Conservation (phyloP, 2,888 invertebrate species). For the Drosophila acutilabella region DNA sequence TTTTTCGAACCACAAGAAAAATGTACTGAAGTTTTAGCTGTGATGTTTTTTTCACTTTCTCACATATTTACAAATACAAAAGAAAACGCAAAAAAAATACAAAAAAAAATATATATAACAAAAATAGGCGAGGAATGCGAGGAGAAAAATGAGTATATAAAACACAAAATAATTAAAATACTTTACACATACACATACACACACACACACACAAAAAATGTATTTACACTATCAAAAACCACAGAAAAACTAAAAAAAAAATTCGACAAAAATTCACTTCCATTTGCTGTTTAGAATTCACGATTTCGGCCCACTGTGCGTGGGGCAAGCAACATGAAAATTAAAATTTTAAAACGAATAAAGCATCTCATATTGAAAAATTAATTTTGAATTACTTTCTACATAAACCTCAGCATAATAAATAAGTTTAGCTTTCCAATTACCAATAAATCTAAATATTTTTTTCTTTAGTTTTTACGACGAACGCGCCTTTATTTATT, state of each 20-base stretch:
- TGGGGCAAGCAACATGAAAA: conserved; percentile 4
- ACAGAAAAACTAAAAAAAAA: not conserved
- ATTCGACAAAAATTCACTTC: conserved; percentile 36
- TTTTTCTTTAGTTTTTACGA: conserved; percentile 34
- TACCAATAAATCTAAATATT: conserved; percentile 5
- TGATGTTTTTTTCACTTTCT: conserved; percentile 84
- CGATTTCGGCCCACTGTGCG: conserved; percentile 24
- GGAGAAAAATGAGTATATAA: conserved; percentile 21
- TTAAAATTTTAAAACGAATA: conserved; percentile 47
- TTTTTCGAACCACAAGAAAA: conserved; percentile 69
- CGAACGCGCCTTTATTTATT: conserved; percentile 55
- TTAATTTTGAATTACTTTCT: conserved; percentile 36
- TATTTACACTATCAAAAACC: not conserved
- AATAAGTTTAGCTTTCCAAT: conserved; percentile 32
- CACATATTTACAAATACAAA: conserved; percentile 59
- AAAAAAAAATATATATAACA: conserved; percentile 11
- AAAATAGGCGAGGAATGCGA: conserved; percentile 3
- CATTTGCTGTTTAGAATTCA: conserved; percentile 37
- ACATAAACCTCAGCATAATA: conserved; percentile 46
- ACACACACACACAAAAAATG: not conserved
- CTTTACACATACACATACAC: conserved; percentile 6
- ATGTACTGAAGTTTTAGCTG: conserved; percentile 85
- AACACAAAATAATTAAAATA: conserved; percentile 35
- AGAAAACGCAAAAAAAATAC: conserved; percentile 19
- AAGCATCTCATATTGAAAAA: conserved; percentile 63